A percentile compares a stretch with the other conserved stretches of the same genome.
Conservation (phyloP, 2,888 invertebrate genomes). For the Bugulina stolonifera region DNA sequence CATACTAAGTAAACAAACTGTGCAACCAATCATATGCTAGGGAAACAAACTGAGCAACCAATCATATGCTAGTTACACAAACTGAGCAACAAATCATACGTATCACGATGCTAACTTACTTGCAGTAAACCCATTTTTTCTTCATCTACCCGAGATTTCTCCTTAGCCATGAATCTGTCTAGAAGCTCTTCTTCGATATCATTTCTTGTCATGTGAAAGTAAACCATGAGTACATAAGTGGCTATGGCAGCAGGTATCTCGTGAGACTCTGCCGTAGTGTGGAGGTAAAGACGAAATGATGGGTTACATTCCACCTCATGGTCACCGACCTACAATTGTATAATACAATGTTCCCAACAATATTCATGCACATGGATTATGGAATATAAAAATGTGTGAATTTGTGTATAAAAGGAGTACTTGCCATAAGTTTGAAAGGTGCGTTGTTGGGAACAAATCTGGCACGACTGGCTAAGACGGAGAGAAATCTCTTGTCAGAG, state of each 20-base stretch:
- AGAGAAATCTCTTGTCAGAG: constrained; percentile 41
- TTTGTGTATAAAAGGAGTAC: too few species aligned
- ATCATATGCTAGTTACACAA: too few species aligned
- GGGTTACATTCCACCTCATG: constrained; percentile 54
- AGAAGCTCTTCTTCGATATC: constrained; percentile 49
- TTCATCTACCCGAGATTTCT: constrained; percentile 51
- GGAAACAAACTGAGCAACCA: too few species aligned
- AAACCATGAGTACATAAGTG: constrained; percentile 45
- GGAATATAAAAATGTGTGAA: too few species aligned
- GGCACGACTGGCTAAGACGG: constrained; percentile 41
- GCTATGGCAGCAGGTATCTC: constrained; percentile 44
- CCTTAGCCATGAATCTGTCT: constrained; percentile 46
- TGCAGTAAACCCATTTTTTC: constrained; percentile 46
- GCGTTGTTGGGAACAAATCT: constrained; percentile 44
- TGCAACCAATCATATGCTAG: too few species aligned
- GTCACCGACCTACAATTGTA: constrained; percentile 43
- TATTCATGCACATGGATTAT: background rate
- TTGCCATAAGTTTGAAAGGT: constrained; percentile 50
- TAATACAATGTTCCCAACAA: background rate
- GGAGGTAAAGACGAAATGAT: constrained; percentile 49
- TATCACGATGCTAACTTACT: too few species aligned
- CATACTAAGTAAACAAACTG: too few species aligned
- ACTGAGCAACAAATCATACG: too few species aligned
- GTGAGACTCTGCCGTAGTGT: constrained; percentile 48
- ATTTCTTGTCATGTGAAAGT: constrained; percentile 43